Evolutionary conservation across 2,113 vertebrate genomes (phyloP).

Genomic region (Puntigrus tetrazona): DNA sequence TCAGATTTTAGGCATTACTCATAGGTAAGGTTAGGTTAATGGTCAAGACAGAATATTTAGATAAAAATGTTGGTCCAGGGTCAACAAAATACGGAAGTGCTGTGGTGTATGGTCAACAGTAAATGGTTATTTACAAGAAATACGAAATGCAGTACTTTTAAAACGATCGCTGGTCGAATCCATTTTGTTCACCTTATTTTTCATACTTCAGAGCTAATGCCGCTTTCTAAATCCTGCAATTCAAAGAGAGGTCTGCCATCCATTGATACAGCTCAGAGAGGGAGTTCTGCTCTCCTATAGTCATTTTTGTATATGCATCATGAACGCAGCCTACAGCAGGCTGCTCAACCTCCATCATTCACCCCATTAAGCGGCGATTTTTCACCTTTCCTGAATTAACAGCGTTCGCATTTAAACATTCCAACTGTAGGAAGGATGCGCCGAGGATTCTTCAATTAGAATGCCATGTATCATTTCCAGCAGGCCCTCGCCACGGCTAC

Average conservation of each 20-base stretch:
- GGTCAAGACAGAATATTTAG: too few species aligned
- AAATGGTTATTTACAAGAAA: neutral
- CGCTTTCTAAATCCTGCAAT: slow-evolving; percentile 11
- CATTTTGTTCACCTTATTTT: neutral
- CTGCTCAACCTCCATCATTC: slow-evolving; percentile 45
- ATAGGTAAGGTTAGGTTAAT: too few species aligned
- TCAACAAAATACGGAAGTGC: too few species aligned
- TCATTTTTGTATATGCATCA: slow-evolving; percentile 43
- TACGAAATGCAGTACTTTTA: neutral
- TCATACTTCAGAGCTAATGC: neutral
- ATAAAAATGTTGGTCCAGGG: too few species aligned
- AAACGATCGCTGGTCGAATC: neutral
- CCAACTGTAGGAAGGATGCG: slow-evolving; percentile 48
- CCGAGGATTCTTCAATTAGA: slow-evolving; percentile 59
- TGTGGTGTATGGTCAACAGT: neutral
- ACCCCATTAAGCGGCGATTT: slow-evolving; percentile 38
- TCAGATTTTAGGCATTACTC: too few species aligned
- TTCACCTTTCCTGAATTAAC: slow-evolving; percentile 55
- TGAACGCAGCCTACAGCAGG: slow-evolving; percentile 35
- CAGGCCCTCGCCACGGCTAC: slow-evolving; percentile 43
- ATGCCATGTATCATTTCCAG: slow-evolving; percentile 58
- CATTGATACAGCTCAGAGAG: slow-evolving; percentile 17
- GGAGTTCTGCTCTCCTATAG: slow-evolving; percentile 19
- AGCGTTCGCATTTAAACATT: slow-evolving; percentile 58
- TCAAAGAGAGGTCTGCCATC: slow-evolving; percentile 21